These are phyloP conservation scores for Arnoldichthys spilopterus DNA, from an alignment of 2,797 vertebrate species.

Conservation along the genomic window DNA sequence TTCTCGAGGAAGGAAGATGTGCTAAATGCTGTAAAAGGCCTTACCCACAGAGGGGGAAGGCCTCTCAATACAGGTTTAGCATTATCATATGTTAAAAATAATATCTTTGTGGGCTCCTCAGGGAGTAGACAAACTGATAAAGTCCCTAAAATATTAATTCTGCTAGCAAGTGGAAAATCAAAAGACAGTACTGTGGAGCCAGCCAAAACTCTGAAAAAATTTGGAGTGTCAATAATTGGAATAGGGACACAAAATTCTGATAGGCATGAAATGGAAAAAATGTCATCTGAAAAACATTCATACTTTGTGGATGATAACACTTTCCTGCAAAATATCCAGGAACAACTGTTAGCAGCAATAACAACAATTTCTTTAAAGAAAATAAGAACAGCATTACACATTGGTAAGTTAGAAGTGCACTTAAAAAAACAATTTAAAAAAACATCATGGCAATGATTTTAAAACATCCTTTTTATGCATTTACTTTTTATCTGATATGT, in stretches of 20 bases:
- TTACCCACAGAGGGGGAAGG: conserved; percentile 69
- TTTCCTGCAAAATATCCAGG: conserved; percentile 56
- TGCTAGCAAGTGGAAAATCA: conserved; percentile 63
- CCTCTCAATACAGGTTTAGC: conserved; percentile 67
- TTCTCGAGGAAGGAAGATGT: conserved; percentile 67
- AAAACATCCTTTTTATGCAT: no score
- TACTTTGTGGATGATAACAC: conserved; percentile 54
- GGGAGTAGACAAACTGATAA: conserved; percentile 64
- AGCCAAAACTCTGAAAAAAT: conserved; percentile 56
- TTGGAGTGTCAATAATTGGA: conserved; percentile 58
- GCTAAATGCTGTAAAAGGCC: conserved; percentile 62
- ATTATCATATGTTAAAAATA: conserved; percentile 63
- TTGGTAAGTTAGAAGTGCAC: conserved; percentile 34
- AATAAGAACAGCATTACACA: conserved; percentile 9
- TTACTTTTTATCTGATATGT: no score
- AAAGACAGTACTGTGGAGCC: conserved; percentile 60
- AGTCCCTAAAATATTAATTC: conserved; percentile 65
- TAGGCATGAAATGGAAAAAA: conserved; percentile 57
- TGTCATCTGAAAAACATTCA: conserved; percentile 47
- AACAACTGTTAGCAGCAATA: conserved; percentile 51
- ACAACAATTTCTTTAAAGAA: neutral
- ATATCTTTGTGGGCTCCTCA: conserved; percentile 62
- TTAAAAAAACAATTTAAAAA: no score
- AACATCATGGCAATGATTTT: no score
- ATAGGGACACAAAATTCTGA: conserved; percentile 65